Evolutionary conservation across 2,888 invertebrate genomes (phyloP).

Genomic region (Parnassius apollo): DNA sequence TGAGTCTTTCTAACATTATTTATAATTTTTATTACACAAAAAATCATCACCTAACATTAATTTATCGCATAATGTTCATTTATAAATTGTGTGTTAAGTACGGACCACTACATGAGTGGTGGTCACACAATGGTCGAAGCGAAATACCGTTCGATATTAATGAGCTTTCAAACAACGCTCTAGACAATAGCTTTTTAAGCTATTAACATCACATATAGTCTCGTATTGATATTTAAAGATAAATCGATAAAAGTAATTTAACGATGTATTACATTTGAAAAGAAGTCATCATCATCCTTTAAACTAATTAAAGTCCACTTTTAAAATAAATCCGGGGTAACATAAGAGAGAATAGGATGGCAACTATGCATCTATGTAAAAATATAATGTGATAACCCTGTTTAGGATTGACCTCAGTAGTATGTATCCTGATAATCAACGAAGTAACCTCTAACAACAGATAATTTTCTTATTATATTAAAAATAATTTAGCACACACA

Average conservation of each 20-base stretch:
- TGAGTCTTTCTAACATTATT: too few relatives aligned
- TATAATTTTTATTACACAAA: not conserved
- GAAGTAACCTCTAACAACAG: too few relatives aligned
- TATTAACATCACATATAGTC: constrained; percentile 21
- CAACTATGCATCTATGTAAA: too few relatives aligned
- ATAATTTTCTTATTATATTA: too few relatives aligned
- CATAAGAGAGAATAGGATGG: too few relatives aligned
- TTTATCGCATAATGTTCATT: not conserved
- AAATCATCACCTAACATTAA: not conserved
- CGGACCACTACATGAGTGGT: constrained; percentile 1
- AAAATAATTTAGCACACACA: too few relatives aligned
- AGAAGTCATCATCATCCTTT: not conserved
- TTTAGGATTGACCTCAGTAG: too few relatives aligned
- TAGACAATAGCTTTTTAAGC: constrained; percentile 24
- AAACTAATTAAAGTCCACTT: too few relatives aligned
- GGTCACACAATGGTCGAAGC: constrained; percentile 14
- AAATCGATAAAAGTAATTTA: constrained; percentile 23
- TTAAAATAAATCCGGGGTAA: too few relatives aligned
- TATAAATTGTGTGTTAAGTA: not conserved
- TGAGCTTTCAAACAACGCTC: constrained; percentile 25
- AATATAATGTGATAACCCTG: too few relatives aligned
- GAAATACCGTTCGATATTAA: constrained; percentile 26
- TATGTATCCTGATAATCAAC: too few relatives aligned
- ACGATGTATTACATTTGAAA: not conserved
- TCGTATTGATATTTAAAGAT: constrained; percentile 11